Evolutionary conservation across 2,797 vertebrate species (phyloP).

Genomic region (Crocodylus rhombifer): DNA sequence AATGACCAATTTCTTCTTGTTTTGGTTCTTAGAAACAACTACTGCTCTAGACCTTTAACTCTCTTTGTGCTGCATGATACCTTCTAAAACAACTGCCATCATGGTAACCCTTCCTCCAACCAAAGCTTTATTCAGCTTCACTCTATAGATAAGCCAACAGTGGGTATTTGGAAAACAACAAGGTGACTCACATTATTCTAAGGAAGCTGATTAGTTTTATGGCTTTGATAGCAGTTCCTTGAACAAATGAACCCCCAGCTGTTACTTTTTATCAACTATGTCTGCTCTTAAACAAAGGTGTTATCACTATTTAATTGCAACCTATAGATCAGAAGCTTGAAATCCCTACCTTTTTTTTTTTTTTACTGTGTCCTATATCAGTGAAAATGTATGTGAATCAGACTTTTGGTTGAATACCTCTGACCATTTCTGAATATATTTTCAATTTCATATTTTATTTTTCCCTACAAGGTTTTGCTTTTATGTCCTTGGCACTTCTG

Average conservation of each 20-base stretch:
- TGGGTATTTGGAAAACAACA: background rate
- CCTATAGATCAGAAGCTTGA: background rate
- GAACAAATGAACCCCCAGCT: background rate
- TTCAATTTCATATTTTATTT: background rate
- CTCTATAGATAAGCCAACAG: background rate
- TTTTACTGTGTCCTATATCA: background rate
- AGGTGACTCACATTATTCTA: background rate
- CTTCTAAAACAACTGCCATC: background rate
- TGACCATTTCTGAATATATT: background rate
- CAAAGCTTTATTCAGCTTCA: background rate
- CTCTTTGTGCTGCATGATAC: background rate
- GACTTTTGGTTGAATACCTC: background rate
- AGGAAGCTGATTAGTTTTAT: background rate
- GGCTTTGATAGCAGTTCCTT: background rate
- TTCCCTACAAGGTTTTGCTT: background rate
- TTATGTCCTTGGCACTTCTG: background rate
- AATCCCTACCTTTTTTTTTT: background rate
- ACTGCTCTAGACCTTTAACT: background rate
- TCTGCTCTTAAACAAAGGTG: background rate
- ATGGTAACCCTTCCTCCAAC: background rate
- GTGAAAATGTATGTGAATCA: background rate
- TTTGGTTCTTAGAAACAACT: background rate
- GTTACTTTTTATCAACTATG: constrained; percentile 33
- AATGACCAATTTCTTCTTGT: background rate
- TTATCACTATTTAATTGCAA: background rate